Base-by-base conservation (phyloP, 2,113 vertebrate species). In the Baryphthengus martii region DNA sequence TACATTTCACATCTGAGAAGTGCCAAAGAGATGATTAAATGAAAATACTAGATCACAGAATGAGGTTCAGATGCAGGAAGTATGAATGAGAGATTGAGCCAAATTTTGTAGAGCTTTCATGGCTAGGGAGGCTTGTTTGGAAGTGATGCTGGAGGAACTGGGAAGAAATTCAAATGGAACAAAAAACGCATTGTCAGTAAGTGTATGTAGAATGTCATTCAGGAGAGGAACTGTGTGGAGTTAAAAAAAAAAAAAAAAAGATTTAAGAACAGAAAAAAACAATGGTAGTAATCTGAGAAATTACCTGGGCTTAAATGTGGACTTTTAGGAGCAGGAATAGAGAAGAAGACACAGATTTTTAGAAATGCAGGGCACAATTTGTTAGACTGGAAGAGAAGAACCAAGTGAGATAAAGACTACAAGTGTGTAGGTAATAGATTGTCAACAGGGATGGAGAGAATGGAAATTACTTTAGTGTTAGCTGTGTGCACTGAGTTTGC, bases 1-100 rank as follows among this genome's bases (percentile, higher is more conserved):
- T 77, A 89, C 45, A 62, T 91, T 67, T 93, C 75, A 68, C 70
- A 68, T 96, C 39, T 90, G 52, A 88, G 74, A 93, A 82, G 44
- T 95, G 94, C 85, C 88, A 82, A 53, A 71, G 81, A 70, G 63
- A 78, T 72, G 87, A 84, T 80, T 86, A 76, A 86, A 85, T 65
- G 94, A 89, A 89, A 84, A 88, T 80, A 80, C 91, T 92, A 74
- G 78, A 82, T 94, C 82, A 79, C 85, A 92, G 96, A 95, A 93
- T 90, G 82, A 92, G 74, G 62, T 92, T 95, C 93, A 95, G 82
- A 91, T 90, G 93, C 90, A 95, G 93, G 91, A 95, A 95, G 62
- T 78, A 93, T 90, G 89, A 93, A 95, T 92, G 86, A 85, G 89
- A 93, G 62, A 50, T 16, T 47, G 85, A 93, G 96, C 93, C 93